Evolutionary conservation across 2,113 vertebrate species (phyloP).

Genomic region (Ameiurus melas): DNA sequence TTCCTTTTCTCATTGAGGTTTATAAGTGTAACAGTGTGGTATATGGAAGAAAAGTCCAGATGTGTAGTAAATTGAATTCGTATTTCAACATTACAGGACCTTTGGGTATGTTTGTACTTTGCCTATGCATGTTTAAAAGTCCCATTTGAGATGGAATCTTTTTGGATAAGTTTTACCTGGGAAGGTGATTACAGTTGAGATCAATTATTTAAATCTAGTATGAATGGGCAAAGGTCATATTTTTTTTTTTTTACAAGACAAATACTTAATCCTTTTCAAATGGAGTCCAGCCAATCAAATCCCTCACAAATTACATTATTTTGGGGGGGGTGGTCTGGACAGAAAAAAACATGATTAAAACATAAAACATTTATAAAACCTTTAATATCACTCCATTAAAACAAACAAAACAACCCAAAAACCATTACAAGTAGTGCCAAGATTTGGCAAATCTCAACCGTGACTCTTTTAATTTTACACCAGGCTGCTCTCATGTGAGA

Average conservation of each 20-base stretch:
- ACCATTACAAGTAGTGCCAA: too few species aligned
- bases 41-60: neutral
- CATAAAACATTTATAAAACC: too few species aligned
- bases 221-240: neutral
- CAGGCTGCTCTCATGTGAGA: too few species aligned
- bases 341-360: too few species aligned
- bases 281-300: neutral
- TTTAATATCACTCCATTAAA: neutral
- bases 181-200: neutral
- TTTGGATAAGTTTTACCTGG: neutral
- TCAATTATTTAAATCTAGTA: neutral
- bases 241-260: neutral
- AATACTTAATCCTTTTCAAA: neutral
- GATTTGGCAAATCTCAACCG: too few species aligned
- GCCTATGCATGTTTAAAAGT: neutral
- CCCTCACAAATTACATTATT: neutral
- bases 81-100: neutral
- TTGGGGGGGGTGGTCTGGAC: too few species aligned
- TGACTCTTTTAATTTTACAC: too few species aligned
- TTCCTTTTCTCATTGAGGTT: neutral
- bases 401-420: neutral
- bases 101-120: neutral
- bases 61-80: too few species aligned
- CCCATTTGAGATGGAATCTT: neutral
- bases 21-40: neutral